Conservation (phyloP, 30 jellyfish, hydroid and myxozoan genomes). For the Pelagia noctiluca region DNA sequence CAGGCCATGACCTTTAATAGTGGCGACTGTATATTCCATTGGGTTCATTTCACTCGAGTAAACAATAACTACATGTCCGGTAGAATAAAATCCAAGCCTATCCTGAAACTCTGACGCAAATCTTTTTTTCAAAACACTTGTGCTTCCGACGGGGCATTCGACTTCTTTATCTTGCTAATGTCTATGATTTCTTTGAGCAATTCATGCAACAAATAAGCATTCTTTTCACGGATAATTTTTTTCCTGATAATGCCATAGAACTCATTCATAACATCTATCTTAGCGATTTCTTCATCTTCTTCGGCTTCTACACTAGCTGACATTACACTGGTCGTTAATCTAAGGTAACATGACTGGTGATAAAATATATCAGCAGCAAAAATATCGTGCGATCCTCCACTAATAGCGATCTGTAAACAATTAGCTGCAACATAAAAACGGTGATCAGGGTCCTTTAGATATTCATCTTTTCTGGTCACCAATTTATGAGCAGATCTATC, state of each 20-base stretch:
- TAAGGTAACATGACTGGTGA: constrained; percentile 35
- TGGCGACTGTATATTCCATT: constrained; percentile 28
- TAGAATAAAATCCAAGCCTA: neutral
- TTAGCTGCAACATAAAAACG: constrained; percentile 26
- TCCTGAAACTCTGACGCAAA: constrained; percentile 23
- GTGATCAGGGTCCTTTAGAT: constrained; percentile 25
- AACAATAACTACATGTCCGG: constrained; percentile 2
- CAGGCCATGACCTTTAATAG: constrained; percentile 40
- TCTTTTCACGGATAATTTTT: constrained; percentile 33
- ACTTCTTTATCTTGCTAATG: constrained; percentile 46
- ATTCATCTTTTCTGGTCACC: constrained; percentile 24
- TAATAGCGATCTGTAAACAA: constrained; percentile 14
- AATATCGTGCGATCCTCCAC: constrained; percentile 46
- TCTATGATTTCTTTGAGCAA: constrained; percentile 24
- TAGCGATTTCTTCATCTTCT: neutral
- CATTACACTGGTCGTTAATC: constrained; percentile 8
- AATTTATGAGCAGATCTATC: constrained; percentile 39
- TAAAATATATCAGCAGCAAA: constrained; percentile 51
- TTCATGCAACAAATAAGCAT: constrained; percentile 37
- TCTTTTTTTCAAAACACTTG: constrained; percentile 30
- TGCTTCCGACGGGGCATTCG: neutral
- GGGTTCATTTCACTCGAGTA: constrained; percentile 45
- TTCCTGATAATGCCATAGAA: constrained; percentile 7
- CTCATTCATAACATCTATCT: constrained; percentile 10
- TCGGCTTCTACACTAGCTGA: neutral